These are phyloP conservation scores for Microchirus variegatus DNA, from an alignment of 2,797 vertebrate genomes.

Conservation along the genomic window DNA sequence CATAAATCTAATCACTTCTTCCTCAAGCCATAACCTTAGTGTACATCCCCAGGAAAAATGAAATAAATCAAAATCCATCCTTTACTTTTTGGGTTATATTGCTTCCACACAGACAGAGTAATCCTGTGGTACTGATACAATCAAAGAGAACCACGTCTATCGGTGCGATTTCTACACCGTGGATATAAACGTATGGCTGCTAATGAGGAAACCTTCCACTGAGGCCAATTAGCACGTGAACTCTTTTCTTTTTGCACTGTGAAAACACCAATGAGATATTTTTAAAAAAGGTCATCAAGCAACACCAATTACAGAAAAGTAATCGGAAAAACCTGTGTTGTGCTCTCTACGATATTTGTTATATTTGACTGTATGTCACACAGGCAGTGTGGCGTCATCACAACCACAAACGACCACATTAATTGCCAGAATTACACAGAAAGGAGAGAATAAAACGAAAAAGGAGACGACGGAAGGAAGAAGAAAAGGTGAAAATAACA, in stretches of 20 bases:
- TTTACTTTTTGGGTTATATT: too few relatives aligned
- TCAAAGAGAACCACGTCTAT: neutral
- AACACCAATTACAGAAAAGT: neutral
- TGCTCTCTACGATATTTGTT: neutral
- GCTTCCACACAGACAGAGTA: too few relatives aligned
- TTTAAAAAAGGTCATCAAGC: slow-evolving; percentile 15
- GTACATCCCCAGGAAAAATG: too few relatives aligned
- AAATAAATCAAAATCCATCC: too few relatives aligned
- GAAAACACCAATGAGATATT: slow-evolving; percentile 20
- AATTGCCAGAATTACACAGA: slow-evolving; percentile 7
- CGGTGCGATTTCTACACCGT: neutral
- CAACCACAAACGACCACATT: neutral
- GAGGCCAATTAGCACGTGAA: slow-evolving; percentile 40
- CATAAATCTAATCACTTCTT: too few relatives aligned
- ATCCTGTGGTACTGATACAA: neutral
- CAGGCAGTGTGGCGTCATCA: neutral
- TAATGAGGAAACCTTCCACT: slow-evolving; percentile 4
- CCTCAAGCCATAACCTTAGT: too few relatives aligned
- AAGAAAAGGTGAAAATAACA: slow-evolving; percentile 45
- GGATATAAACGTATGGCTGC: slow-evolving; percentile 1
- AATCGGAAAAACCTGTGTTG: neutral
- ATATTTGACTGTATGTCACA: neutral
- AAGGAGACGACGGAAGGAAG: slow-evolving; percentile 1
- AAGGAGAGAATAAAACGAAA: neutral
- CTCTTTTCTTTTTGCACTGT: slow-evolving; percentile 6